Evolutionary conservation across 1,140 invertebrate species (phyloP).

Genomic region (Nephotettix cincticeps): DNA sequence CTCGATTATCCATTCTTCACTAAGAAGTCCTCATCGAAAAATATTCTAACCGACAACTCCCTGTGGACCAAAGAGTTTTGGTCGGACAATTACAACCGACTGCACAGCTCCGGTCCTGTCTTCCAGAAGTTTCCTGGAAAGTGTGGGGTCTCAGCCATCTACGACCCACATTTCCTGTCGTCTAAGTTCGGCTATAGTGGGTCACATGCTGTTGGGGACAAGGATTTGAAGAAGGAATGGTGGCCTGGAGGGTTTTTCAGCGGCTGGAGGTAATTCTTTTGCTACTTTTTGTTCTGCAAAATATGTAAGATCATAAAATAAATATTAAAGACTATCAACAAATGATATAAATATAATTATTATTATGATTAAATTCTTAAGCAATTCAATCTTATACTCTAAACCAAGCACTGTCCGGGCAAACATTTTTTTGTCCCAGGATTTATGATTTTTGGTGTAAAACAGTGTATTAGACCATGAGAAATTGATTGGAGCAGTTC

Average conservation of each 20-base stretch:
- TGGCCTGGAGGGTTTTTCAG: neutral
- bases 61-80: conserved; percentile 8
- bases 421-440: too few relatives aligned
- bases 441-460: too few relatives aligned
- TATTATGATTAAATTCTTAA: too few relatives aligned
- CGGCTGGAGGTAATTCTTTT: too few relatives aligned
- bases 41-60: neutral
- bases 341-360: too few relatives aligned
- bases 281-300: too few relatives aligned
- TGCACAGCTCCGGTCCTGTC: neutral
- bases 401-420: too few relatives aligned
- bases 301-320: too few relatives aligned
- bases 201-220: neutral
- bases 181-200: conserved; percentile 3
- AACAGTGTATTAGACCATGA: too few relatives aligned
- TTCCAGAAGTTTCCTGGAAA: conserved; percentile 3
- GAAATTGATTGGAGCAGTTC: too few relatives aligned
- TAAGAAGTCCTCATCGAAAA: neutral
- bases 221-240: conserved; percentile 26
- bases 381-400: too few relatives aligned
- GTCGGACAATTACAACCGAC: neutral
- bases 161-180: conserved; percentile 22
- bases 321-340: too few relatives aligned
- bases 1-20: conserved; percentile 9
- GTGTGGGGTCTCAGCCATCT: conserved; percentile 17